phyloP scores from a whole-genome alignment of 2,888 invertebrate species.

The Merodon equestris region DNA sequence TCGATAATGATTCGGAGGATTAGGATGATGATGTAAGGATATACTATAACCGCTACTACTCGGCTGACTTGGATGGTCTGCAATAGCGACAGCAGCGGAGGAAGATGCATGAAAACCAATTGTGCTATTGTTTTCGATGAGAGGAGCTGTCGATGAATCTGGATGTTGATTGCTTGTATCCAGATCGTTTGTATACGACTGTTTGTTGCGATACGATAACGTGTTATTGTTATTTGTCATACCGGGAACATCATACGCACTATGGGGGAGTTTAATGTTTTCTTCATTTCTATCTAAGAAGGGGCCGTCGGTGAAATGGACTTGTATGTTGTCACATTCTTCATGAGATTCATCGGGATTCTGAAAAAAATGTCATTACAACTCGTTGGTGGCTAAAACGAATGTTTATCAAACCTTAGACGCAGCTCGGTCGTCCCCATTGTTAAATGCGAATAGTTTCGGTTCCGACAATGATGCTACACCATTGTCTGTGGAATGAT shows the following conservation, averaged over 20 bases:
- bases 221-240: slow-evolving; percentile 48
- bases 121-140: slow-evolving; percentile 65
- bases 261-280: slow-evolving; percentile 19
- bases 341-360: slow-evolving; percentile 27
- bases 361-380: slow-evolving; percentile 24
- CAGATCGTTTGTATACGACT: slow-evolving; percentile 1
- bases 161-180: too few species aligned
- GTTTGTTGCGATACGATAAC: slow-evolving; percentile 56
- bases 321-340: slow-evolving; percentile 9
- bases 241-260: neutral
- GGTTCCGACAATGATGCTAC: slow-evolving; percentile 51
- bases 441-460: slow-evolving; percentile 34
- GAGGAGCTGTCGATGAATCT: slow-evolving; percentile 51
- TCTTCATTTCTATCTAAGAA: slow-evolving; percentile 46
- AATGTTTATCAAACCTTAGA: slow-evolving; percentile 27
- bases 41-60: slow-evolving; percentile 46
- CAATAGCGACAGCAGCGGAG: slow-evolving; percentile 42
- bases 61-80: slow-evolving; percentile 40
- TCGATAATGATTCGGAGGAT: slow-evolving; percentile 33
- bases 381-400: neutral
- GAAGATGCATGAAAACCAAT: slow-evolving; percentile 71
- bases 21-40: slow-evolving; percentile 36
- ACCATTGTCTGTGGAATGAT: slow-evolving; percentile 60
- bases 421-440: slow-evolving; percentile 24
- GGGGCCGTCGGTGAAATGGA: slow-evolving; percentile 19